These are phyloP conservation scores for Manis crassicaudata DNA, from an alignment of 2,797 vertebrate species.

Conservation along the genomic window DNA sequence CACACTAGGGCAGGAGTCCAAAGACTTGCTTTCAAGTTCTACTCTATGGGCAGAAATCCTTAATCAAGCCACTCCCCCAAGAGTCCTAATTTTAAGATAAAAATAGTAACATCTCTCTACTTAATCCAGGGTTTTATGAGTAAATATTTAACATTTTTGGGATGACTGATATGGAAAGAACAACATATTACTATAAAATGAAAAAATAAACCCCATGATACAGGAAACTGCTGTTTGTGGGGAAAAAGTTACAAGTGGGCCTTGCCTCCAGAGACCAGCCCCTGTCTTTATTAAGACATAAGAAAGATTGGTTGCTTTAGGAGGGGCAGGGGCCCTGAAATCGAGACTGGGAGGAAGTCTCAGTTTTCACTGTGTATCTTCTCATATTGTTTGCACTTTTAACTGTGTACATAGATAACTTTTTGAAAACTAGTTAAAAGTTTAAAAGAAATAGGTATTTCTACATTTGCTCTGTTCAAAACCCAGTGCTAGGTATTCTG, in stretches of 20 bases:
- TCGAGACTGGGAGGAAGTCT: not conserved
- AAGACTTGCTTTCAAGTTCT: not conserved
- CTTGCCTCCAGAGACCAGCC: not conserved
- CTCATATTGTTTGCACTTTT: not conserved
- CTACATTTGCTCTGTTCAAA: not conserved
- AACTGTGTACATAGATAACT: not conserved
- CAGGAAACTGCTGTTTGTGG: not conserved
- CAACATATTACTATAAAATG: not conserved
- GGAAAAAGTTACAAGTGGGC: not conserved
- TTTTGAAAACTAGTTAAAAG: not conserved
- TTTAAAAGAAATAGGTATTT: not conserved
- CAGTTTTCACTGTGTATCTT: not conserved
- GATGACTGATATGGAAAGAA: not conserved
- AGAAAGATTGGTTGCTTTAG: not conserved
- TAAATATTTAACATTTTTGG: not conserved
- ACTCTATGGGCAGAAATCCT: not conserved
- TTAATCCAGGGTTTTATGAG: slow-evolving; percentile 15
- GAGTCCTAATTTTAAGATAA: slow-evolving; percentile 42
- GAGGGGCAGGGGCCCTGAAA: not conserved
- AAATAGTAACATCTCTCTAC: not conserved
- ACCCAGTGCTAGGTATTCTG: not conserved
- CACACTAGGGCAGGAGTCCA: not conserved
- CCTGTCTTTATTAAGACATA: not conserved
- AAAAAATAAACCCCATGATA: not conserved
- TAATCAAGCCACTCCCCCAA: not conserved